Evolutionary conservation across 2,797 vertebrate species (phyloP), one percentile per base, ranked within the genome.

Genomic region (Takifugu rubripes): DNA sequence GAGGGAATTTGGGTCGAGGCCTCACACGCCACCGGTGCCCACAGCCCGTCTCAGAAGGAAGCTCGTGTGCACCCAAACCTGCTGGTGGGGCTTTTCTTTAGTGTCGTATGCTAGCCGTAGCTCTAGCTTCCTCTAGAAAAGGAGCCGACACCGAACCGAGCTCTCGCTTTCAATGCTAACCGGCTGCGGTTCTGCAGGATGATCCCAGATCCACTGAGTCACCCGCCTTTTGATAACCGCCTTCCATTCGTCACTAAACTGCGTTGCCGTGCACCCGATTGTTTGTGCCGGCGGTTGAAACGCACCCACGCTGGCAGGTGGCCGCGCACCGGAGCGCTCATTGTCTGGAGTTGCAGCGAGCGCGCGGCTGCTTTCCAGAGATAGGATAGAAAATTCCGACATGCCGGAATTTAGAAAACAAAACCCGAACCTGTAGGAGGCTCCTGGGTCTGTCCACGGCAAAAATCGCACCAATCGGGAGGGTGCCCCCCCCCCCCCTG

Each of bases 191-290:
- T 40, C 27, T 51, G 40, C 50, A 45, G 52, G 56, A 36, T 59
- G 64, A 59, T 59, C 56, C n/a, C 36, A 55, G 9, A 49, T 55
- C 48, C 25, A 9, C 44, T 53, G 44, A 53, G 50, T 65, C 55
- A 49, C 52, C 27, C 47, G n/a, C 43, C 36, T 66, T 45, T 66
- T 5, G 26, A 59, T 40, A 59, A 44, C 9, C 55, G 52, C n/a
- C 33, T 29, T 36, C 36, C 24, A 66, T 55, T 60, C 43, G 46
- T 45, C 46, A 50, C 56, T 33, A 24, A 46, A 49, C 36, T 40
- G 33, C 2, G 17, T 33, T 4, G 16, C 48, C 15, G 26, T 1
- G 57, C 33, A 16, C 26, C 2, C 16, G 49, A 52, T 43, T 16
- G 40, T 47, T 50, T 33, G 10, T 21, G 26, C 24, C 44, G 24